Evolutionary conservation across 2,113 vertebrate species (phyloP).

Genomic region (Dissostichus mawsoni): DNA sequence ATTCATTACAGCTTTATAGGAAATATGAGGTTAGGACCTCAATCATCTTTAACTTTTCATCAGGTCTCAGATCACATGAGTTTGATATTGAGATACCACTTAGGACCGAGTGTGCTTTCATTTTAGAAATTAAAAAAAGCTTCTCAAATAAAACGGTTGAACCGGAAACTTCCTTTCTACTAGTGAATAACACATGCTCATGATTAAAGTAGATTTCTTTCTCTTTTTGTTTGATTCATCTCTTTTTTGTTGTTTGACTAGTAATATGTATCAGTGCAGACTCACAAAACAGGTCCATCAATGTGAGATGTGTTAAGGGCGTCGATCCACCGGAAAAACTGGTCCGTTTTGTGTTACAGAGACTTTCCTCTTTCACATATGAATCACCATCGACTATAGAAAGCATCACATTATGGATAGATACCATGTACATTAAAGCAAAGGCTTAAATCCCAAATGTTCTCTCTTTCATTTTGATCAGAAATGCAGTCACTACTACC

Average conservation of each 20-base stretch:
- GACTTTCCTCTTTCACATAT: background rate
- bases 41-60: constrained; percentile 8
- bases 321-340: background rate
- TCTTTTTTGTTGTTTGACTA: background rate
- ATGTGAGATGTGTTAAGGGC: background rate
- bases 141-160: background rate
- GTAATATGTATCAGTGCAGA: background rate
- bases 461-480: no score
- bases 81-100: background rate
- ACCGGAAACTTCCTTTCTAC: constrained; percentile 4
- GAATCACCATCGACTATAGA: background rate
- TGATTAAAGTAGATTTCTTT: background rate
- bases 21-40: constrained; percentile 27
- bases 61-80: constrained; percentile 29
- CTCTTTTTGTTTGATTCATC: background rate
- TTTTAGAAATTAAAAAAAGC: background rate
- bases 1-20: constrained; percentile 45
- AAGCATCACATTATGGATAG: background rate
- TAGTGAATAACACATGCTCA: constrained; percentile 31
- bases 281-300: constrained; percentile 5
- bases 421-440: background rate
- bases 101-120: constrained; percentile 20
- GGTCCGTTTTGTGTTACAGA: background rate
- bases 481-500: no score
- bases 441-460: no score